Conservation (phyloP, 2,113 vertebrate genomes). For the Cinclus mexicanus region DNA sequence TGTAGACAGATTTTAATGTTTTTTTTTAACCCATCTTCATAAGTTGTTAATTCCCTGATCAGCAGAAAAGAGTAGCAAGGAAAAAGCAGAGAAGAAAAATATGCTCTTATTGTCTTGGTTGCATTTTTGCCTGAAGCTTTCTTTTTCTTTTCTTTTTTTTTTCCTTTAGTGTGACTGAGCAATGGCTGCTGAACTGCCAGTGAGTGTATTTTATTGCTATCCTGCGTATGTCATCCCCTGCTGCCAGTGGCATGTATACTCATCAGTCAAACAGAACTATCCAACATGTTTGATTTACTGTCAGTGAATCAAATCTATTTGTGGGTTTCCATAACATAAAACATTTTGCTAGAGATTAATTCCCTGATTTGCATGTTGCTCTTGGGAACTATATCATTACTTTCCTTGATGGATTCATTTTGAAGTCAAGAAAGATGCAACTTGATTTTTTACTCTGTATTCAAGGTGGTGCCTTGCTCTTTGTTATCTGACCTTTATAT, state of each 20-base stretch:
- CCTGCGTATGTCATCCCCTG: slow-evolving; percentile 68
- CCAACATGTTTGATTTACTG: slow-evolving; percentile 74
- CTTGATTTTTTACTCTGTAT: slow-evolving; percentile 39
- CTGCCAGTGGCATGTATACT: slow-evolving; percentile 71
- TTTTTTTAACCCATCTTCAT: background rate
- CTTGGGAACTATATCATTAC: slow-evolving; percentile 59
- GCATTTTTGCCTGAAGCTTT: slow-evolving; percentile 62
- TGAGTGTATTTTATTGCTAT: slow-evolving; percentile 71
- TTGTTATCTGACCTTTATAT: slow-evolving; percentile 60
- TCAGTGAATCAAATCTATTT: slow-evolving; percentile 72
- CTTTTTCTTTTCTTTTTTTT: slow-evolving; percentile 67
- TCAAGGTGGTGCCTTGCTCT: slow-evolving; percentile 27
- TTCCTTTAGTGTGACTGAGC: slow-evolving; percentile 46
- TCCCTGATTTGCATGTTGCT: slow-evolving; percentile 71
- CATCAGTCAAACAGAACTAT: slow-evolving; percentile 77
- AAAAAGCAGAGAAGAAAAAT: background rate
- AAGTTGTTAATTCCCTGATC: background rate
- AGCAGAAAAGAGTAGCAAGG: background rate
- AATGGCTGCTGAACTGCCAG: slow-evolving; percentile 68
- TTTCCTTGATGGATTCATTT: slow-evolving; percentile 64
- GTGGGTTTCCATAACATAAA: slow-evolving; percentile 74
- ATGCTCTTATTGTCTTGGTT: background rate
- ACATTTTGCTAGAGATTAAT: slow-evolving; percentile 77
- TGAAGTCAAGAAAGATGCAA: slow-evolving; percentile 61
- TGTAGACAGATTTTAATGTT: background rate